These are phyloP conservation scores for Dreissena rostriformis DNA, from an alignment of 1,140 invertebrate genomes.

Conservation along the genomic window DNA sequence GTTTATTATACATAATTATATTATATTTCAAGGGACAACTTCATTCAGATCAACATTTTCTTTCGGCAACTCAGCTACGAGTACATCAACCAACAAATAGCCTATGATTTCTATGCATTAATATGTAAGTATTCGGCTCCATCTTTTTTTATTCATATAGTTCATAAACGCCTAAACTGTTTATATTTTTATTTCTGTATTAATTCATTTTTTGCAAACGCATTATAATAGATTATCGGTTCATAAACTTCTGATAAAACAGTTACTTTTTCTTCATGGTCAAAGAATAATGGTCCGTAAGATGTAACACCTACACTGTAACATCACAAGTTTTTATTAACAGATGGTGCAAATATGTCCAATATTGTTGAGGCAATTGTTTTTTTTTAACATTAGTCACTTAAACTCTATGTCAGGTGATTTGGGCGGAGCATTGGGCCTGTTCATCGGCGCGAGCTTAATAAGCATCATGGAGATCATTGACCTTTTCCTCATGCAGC, in stretches of 20 bases:
- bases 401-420: constrained; percentile 72
- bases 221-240: neutral
- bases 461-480: constrained; percentile 70
- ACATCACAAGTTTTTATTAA: too few relatives aligned
- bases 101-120: constrained; percentile 58
- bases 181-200: neutral
- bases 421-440: constrained; percentile 74
- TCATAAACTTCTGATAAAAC: neutral
- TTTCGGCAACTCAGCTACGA: constrained; percentile 59
- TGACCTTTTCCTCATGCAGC: constrained; percentile 62
- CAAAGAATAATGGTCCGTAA: neutral
- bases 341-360: too few relatives aligned
- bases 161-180: neutral
- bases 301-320: too few relatives aligned
- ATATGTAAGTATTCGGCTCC: constrained; percentile 55
- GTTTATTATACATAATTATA: too few relatives aligned
- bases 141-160: neutral
- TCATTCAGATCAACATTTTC: constrained; percentile 57
- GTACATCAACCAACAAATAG: constrained; percentile 56
- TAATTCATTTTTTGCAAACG: neutral
- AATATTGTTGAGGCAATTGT: too few relatives aligned
- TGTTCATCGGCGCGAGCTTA: constrained; percentile 74
- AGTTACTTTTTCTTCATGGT: neutral
- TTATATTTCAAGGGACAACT: constrained; percentile 58
- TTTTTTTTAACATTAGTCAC: neutral